Percentiles rank a stretch among this genome's conserved stretches.
These are phyloP conservation scores for Leptura quadrifasciata DNA, from an alignment of 2,888 invertebrate species.

Conservation along the genomic window DNA sequence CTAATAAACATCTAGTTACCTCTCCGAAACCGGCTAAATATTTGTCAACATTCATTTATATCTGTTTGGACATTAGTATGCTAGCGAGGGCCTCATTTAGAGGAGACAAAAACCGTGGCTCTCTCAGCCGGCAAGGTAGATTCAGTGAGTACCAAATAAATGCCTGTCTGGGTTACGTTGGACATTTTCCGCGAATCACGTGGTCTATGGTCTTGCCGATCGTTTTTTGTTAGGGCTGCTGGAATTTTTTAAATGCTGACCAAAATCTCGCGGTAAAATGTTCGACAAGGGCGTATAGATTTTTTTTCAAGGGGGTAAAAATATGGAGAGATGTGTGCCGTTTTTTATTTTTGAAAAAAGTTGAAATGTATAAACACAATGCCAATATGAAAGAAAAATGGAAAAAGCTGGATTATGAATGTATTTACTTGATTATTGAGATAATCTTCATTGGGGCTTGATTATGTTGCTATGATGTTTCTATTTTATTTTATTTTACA, in stretches of 20 bases:
- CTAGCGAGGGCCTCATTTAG: slow-evolving; percentile 62
- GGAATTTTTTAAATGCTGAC: slow-evolving; percentile 61
- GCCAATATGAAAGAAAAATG: too few relatives aligned
- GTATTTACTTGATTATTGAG: too few relatives aligned
- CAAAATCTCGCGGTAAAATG: slow-evolving; percentile 20
- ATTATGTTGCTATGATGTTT: too few relatives aligned
- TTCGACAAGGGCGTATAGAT: slow-evolving; percentile 20
- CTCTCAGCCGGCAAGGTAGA: slow-evolving; percentile 49
- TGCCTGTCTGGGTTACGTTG: slow-evolving; percentile 66
- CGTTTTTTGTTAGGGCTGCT: slow-evolving; percentile 51
- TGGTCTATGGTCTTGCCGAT: slow-evolving; percentile 64
- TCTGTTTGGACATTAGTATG: slow-evolving; percentile 63
- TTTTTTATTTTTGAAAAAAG: not conserved
- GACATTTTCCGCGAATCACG: slow-evolving; percentile 65
- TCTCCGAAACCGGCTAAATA: slow-evolving; percentile 63
- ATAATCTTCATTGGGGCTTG: too few relatives aligned
- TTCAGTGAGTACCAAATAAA: slow-evolving; percentile 55
- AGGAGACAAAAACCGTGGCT: slow-evolving; percentile 57
- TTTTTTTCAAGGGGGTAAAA: slow-evolving; percentile 14
- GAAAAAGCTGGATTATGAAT: too few relatives aligned
- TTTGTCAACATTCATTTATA: slow-evolving; percentile 66
- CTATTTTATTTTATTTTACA: too few relatives aligned
- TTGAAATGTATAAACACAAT: too few relatives aligned
- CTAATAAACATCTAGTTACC: slow-evolving; percentile 63
- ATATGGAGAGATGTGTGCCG: not conserved